A percentile compares a stretch with the other conserved stretches of the same genome.
Conservation (phyloP, 2,113 vertebrate genomes). For the Dascyllus trimaculatus region DNA sequence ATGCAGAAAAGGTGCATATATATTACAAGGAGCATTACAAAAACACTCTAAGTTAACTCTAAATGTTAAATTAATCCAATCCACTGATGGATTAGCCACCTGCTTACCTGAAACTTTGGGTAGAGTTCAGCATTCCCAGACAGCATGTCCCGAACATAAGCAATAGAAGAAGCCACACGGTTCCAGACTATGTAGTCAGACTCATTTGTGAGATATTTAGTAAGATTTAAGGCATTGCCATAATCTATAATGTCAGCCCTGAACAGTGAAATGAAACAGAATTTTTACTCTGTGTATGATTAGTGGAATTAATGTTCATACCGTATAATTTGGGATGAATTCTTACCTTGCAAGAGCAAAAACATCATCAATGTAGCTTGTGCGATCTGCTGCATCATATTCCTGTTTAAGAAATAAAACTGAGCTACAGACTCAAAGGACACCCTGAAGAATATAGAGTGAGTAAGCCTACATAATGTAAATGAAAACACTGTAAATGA, state of each 20-base stretch:
- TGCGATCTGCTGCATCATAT: conserved; percentile 85
- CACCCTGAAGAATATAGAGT: no score
- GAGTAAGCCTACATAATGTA: no score
- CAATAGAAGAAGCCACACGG: conserved; percentile 84
- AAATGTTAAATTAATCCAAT: no score
- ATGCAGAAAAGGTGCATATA: no score
- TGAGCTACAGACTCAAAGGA: not conserved
- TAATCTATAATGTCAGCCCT: conserved; percentile 90
- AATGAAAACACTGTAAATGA: no score
- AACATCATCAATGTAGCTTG: conserved; percentile 86
- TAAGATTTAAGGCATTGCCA: conserved; percentile 86
- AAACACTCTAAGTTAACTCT: no score
- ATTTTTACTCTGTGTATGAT: not conserved
- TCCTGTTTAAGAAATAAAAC: conserved; percentile 59
- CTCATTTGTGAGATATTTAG: conserved; percentile 88
- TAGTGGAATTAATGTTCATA: not conserved
- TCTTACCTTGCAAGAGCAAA: conserved; percentile 91
- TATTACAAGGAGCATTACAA: no score
- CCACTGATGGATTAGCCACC: not conserved
- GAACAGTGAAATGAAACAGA: conserved; percentile 51
- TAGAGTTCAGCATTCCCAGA: conserved; percentile 85
- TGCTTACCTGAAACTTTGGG: conserved; percentile 87
- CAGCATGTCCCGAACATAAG: conserved; percentile 91
- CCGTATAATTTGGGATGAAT: not conserved
- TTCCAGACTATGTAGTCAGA: conserved; percentile 90